Percentiles rank a stretch among this genome's conserved stretches.
phyloP scores from a whole-genome alignment of 2,888 invertebrate species.

The Stegophylla sp. region DNA sequence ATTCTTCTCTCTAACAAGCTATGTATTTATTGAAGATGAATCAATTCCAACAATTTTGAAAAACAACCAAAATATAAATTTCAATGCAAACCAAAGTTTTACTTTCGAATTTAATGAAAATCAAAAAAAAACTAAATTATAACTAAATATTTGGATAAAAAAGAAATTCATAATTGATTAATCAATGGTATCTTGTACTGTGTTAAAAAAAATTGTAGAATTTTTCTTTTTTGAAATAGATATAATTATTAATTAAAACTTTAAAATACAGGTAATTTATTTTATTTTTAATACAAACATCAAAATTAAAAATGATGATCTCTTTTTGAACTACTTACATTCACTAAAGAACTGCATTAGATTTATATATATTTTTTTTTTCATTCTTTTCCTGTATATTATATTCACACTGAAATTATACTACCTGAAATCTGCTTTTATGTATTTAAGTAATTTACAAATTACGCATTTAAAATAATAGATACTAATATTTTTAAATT shows the following conservation, averaged over 20 bases:
- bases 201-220: too few species aligned
- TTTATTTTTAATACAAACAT: too few species aligned
- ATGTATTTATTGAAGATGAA: slow-evolving; percentile 9
- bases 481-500: neutral
- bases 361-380: too few species aligned
- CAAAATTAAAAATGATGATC: too few species aligned
- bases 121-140: neutral
- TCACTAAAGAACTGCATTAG: too few species aligned
- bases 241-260: too few species aligned
- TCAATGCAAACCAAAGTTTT: neutral
- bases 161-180: too few species aligned
- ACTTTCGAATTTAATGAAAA: neutral
- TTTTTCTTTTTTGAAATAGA: too few species aligned
- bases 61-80: neutral
- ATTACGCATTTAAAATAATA: neutral
- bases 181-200: too few species aligned
- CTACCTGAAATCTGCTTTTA: neutral
- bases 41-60: slow-evolving; percentile 14
- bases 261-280: too few species aligned
- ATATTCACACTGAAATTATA: neutral
- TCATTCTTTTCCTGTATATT: too few species aligned
- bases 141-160: neutral
- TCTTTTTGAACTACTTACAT: too few species aligned
- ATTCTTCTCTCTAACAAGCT: neutral
- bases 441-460: neutral